phyloP scores from a whole-genome alignment of 1,140 invertebrate genomes.

The Caenorhabditis remanei region DNA sequence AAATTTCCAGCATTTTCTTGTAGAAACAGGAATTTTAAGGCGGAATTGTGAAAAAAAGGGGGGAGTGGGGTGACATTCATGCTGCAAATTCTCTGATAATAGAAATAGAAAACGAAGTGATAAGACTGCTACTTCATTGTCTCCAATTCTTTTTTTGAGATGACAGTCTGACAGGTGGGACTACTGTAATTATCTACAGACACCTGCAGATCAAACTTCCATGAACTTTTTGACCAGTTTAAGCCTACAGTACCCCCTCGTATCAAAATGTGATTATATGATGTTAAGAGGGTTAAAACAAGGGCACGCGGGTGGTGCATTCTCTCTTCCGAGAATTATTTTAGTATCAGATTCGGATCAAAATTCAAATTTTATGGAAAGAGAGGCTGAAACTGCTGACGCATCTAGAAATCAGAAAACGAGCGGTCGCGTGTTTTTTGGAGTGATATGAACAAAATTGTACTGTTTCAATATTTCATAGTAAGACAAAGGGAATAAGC shows the following conservation, averaged over 20 bases:
- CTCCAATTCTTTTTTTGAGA: background rate
- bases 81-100: conserved; percentile 6
- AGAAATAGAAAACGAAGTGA: background rate
- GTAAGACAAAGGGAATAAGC: no score
- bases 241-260: background rate
- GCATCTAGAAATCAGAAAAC: no score
- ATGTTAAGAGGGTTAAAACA: conserved; percentile 4
- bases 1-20: background rate
- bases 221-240: background rate
- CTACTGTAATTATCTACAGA: background rate
- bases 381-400: background rate
- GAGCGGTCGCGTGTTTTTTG: no score
- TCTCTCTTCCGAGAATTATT: background rate
- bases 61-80: conserved; percentile 8
- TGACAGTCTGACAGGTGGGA: background rate
- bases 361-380: conserved; percentile 4
- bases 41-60: no score
- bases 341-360: background rate
- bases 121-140: background rate
- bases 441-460: no score
- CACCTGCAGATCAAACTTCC: conserved; percentile 2
- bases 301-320: background rate
- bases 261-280: background rate
- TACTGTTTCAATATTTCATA: no score
- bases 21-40: background rate